Percentiles rank a stretch among this genome's conserved stretches.
Conservation (phyloP, 2,113 vertebrate genomes). For the Salvator merianae region DNA sequence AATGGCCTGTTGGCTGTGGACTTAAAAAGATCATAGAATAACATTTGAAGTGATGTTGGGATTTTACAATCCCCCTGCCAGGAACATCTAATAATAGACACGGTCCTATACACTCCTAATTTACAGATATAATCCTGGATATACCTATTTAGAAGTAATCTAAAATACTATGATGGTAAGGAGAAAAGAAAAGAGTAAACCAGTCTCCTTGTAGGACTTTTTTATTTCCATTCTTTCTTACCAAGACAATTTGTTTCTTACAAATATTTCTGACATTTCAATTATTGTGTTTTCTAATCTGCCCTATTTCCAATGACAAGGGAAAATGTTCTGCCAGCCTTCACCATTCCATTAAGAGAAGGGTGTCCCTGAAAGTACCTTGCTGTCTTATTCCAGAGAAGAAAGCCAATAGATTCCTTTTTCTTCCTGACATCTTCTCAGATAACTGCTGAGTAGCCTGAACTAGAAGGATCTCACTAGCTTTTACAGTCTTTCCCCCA, state of each 20-base stretch:
- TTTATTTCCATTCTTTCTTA: neutral
- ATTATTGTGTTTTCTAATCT: neutral
- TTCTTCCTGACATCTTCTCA: accelerated
- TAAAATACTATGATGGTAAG: no score
- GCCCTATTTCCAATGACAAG: neutral
- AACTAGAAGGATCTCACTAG: neutral
- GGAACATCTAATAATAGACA: no score
- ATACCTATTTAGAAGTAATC: no score
- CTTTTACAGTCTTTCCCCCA: neutral
- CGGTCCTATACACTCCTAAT: no score
- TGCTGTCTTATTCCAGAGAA: neutral
- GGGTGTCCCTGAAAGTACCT: neutral
- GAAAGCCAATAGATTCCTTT: neutral
- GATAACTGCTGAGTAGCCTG: neutral
- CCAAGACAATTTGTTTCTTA: neutral
- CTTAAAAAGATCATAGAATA: no score
- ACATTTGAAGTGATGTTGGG: no score
- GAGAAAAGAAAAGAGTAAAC: neutral
- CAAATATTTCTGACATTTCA: neutral
- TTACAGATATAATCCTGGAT: no score
- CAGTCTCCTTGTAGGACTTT: neutral
- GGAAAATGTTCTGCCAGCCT: neutral
- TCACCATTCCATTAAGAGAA: neutral
- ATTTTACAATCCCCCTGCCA: no score
- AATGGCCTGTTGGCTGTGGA: no score